These are phyloP conservation scores for Leptinotarsa texana DNA, from an alignment of 1,140 invertebrate genomes.

Conservation along the genomic window DNA sequence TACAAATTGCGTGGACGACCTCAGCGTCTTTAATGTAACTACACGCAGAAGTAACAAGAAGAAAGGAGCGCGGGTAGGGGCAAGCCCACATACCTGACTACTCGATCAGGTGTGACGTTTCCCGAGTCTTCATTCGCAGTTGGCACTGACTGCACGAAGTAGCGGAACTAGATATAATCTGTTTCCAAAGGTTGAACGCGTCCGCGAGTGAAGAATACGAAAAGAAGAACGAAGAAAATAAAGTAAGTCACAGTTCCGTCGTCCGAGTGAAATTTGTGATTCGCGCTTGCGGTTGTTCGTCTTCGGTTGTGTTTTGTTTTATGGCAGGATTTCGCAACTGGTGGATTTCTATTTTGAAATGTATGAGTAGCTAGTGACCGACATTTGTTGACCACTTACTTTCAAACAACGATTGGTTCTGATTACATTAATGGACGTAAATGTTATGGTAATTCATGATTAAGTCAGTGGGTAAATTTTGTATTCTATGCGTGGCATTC, in stretches of 20 bases:
- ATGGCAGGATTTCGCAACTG: background rate
- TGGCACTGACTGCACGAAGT: conserved; percentile 4
- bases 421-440: background rate
- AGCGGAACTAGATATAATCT: conserved; percentile 2
- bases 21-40: background rate
- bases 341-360: conserved; percentile 1
- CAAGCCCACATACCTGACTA: conserved; percentile 17
- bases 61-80: background rate
- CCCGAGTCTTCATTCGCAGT: conserved; percentile 17
- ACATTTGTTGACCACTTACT: background rate
- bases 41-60: background rate
- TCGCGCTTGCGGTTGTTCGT: conserved; percentile 9
- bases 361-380: background rate
- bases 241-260: conserved; percentile 2
- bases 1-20: conserved; percentile 1
- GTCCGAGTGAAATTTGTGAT: background rate
- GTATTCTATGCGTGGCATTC: too few species aligned
- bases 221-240: conserved; percentile 9
- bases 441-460: background rate
- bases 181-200: conserved; percentile 1
- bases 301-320: conserved; percentile 17
- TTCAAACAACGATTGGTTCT: background rate
- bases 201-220: conserved; percentile 1
- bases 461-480: background rate
- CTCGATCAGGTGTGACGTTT: conserved; percentile 17